phyloP scores from a whole-genome alignment of 2,113 vertebrate species.

The Carlito syrichta region DNA sequence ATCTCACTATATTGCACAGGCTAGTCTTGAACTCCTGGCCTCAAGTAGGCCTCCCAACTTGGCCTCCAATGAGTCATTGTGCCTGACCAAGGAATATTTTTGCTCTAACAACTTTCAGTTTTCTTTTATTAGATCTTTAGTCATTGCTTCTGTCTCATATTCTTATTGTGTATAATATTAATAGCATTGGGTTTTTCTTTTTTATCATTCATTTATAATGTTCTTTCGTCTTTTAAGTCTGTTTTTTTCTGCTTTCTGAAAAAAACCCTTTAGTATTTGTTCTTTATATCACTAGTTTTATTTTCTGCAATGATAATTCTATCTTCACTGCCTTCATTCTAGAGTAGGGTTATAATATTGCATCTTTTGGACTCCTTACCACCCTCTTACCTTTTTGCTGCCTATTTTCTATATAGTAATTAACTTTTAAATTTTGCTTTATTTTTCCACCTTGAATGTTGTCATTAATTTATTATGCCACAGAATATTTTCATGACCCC shows the following conservation, averaged over 20 bases:
- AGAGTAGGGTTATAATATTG: background rate
- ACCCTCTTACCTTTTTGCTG: background rate
- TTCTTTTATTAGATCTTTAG: background rate
- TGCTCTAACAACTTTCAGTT: background rate
- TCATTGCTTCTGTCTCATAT: background rate
- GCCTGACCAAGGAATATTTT: too few species aligned
- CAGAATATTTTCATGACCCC: background rate
- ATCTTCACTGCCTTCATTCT: background rate
- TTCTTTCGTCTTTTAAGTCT: slow-evolving; percentile 6
- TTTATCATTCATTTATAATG: background rate
- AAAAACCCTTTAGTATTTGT: background rate
- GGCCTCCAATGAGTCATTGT: too few species aligned
- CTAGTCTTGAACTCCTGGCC: too few species aligned
- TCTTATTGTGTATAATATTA: background rate
- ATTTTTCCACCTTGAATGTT: background rate
- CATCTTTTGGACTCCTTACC: background rate
- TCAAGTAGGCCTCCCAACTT: too few species aligned
- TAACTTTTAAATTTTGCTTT: slow-evolving; percentile 17
- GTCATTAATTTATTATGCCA: background rate
- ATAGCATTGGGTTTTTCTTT: background rate
- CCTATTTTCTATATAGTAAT: background rate
- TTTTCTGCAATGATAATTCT: background rate
- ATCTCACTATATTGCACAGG: too few species aligned
- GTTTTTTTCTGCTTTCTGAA: background rate
- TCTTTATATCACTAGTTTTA: background rate